A percentile compares a stretch with the other conserved stretches of the same genome.
These are phyloP conservation scores for Drosophila tripunctata DNA, from an alignment of 2,888 invertebrate species.

Conservation along the genomic window DNA sequence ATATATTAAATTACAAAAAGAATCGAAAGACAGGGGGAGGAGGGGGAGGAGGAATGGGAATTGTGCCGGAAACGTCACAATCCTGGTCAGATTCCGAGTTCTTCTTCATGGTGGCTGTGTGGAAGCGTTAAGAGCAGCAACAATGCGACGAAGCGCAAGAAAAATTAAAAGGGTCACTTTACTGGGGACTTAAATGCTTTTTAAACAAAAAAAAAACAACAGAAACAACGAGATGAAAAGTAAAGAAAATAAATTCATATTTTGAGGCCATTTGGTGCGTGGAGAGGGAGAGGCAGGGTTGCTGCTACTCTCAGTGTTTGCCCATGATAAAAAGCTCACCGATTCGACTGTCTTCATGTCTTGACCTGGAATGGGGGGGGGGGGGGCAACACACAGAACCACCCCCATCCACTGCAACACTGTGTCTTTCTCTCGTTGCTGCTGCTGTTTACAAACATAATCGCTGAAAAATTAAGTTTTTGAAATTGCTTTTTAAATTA, in stretches of 20 bases:
- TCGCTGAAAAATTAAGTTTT: constrained; percentile 83
- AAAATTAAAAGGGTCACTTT: constrained; percentile 82
- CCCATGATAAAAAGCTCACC: constrained; percentile 57
- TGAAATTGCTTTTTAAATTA: constrained; percentile 83
- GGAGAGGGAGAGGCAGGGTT: constrained; percentile 7
- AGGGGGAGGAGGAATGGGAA: background rate
- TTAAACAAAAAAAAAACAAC: constrained; percentile 50
- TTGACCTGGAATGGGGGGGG: too few relatives aligned
- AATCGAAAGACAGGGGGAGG: constrained; percentile 8
- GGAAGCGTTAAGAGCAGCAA: constrained; percentile 69
- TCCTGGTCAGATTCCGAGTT: constrained; percentile 27
- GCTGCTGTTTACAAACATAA: constrained; percentile 80
- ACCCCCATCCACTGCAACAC: background rate
- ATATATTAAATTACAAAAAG: constrained; percentile 73
- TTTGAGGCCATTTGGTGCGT: constrained; percentile 42
- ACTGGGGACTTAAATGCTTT: constrained; percentile 75
- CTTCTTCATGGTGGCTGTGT: constrained; percentile 33
- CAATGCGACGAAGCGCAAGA: constrained; percentile 67
- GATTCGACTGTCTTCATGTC: constrained; percentile 40
- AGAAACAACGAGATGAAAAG: constrained; percentile 75
- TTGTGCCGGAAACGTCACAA: constrained; percentile 42
- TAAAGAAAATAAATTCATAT: constrained; percentile 82
- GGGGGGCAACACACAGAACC: background rate
- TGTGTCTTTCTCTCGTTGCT: background rate
- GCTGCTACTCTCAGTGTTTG: constrained; percentile 54